Conservation (phyloP, 2,113 vertebrate species). For the Engraulis encrasicolus region DNA sequence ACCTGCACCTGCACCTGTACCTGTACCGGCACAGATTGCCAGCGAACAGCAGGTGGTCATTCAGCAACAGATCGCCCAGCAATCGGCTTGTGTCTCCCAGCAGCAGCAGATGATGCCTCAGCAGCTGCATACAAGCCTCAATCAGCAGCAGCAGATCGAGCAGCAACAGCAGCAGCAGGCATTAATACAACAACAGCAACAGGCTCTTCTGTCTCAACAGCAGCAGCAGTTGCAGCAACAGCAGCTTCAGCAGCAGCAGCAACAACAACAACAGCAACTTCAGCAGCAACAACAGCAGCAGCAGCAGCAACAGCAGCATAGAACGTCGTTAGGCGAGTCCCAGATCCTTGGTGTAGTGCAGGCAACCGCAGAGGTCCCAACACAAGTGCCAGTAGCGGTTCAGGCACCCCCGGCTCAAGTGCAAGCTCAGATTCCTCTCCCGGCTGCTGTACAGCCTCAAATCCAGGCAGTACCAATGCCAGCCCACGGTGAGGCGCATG, state of each 20-base stretch:
- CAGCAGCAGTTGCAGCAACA: constrained; percentile 31
- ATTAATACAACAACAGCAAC: constrained; percentile 66
- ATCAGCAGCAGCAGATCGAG: constrained; percentile 58
- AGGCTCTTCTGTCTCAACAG: constrained; percentile 54
- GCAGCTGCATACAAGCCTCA: constrained; percentile 49
- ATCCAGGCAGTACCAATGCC: constrained; percentile 42
- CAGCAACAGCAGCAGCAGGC: constrained; percentile 65
- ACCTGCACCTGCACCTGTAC: neutral
- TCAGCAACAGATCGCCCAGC: constrained; percentile 50
- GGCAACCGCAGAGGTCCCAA: constrained; percentile 47
- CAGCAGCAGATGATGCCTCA: constrained; percentile 32
- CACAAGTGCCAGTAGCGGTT: constrained; percentile 57
- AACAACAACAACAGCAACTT: constrained; percentile 67
- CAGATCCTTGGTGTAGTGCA: constrained; percentile 53
- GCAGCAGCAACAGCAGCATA: constrained; percentile 44
- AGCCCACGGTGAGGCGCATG: constrained; percentile 57
- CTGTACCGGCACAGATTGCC: neutral
- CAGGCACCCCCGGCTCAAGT: constrained; percentile 33
- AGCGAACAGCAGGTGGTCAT: neutral
- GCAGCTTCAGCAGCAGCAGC: constrained; percentile 59
- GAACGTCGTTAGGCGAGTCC: constrained; percentile 55
- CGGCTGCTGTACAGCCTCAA: constrained; percentile 33
- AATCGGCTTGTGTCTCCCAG: constrained; percentile 51
- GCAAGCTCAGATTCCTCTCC: constrained; percentile 39
- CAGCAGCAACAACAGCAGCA: constrained; percentile 42